Evolutionary conservation across 1,140 invertebrate genomes (phyloP).

Genomic region (Notospermus geniculatus): DNA sequence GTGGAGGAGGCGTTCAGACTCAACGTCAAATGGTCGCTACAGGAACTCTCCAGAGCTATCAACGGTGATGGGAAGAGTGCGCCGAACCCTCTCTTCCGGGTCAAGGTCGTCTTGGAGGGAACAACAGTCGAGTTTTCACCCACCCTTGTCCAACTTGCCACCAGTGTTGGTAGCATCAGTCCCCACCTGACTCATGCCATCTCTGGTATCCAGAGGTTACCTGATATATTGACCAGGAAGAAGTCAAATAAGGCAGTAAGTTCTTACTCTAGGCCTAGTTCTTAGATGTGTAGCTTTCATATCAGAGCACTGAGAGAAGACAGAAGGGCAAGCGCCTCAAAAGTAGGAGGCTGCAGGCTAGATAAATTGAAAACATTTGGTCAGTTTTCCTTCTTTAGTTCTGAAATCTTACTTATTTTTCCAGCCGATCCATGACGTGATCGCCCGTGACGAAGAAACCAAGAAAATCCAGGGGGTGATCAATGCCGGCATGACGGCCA

Average conservation of each 20-base stretch:
- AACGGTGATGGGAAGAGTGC: constrained; percentile 73
- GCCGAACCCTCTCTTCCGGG: constrained; percentile 69
- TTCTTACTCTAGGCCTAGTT: too few relatives aligned
- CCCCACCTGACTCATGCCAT: constrained; percentile 44
- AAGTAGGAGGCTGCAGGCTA: too few relatives aligned
- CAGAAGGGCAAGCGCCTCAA: too few relatives aligned
- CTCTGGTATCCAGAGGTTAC: constrained; percentile 42
- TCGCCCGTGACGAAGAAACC: constrained; percentile 54
- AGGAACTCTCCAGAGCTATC: constrained; percentile 69
- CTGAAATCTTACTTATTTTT: constrained; percentile 20
- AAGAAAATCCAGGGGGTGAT: constrained; percentile 55
- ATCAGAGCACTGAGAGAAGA: too few relatives aligned
- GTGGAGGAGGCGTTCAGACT: constrained; percentile 74
- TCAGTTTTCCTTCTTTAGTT: constrained; percentile 6
- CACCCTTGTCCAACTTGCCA: constrained; percentile 63
- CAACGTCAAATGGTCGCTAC: constrained; percentile 72
- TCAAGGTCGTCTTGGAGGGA: constrained; percentile 64
- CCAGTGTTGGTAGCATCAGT: constrained; percentile 57
- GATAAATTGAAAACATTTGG: too few relatives aligned
- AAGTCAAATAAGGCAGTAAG: constrained; percentile 34
- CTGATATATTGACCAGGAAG: constrained; percentile 45
- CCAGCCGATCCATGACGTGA: constrained; percentile 49
- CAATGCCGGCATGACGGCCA: constrained; percentile 51
- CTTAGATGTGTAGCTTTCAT: too few relatives aligned
- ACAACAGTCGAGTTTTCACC: constrained; percentile 67